Evolutionary conservation across 2,113 vertebrate genomes (phyloP).

Genomic region (Crocuta crocuta): DNA sequence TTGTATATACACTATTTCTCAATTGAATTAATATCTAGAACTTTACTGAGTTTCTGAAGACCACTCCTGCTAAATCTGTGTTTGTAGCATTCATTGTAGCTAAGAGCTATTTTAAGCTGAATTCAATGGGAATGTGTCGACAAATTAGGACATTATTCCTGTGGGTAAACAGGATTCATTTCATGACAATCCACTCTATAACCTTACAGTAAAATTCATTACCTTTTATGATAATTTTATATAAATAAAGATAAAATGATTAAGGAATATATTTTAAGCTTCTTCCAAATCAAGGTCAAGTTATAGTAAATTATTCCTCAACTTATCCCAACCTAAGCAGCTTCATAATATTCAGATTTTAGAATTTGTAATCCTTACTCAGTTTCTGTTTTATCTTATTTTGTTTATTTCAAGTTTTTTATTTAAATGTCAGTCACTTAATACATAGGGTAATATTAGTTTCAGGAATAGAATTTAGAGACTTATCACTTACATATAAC

Average conservation of each 20-base stretch:
- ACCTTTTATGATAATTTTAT: slow-evolving; percentile 44
- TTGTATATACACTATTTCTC: background rate
- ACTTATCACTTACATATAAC: background rate
- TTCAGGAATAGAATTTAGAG: background rate
- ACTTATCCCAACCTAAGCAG: background rate
- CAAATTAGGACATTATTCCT: slow-evolving; percentile 73
- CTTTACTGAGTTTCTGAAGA: slow-evolving; percentile 22
- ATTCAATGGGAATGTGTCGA: slow-evolving; percentile 53
- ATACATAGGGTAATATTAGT: background rate
- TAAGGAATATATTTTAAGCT: slow-evolving; percentile 57
- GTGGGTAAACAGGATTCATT: slow-evolving; percentile 64
- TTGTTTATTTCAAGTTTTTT: background rate
- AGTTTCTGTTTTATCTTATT: background rate
- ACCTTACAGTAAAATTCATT: slow-evolving; percentile 71
- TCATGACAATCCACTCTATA: slow-evolving; percentile 56
- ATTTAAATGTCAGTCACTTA: background rate
- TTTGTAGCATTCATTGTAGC: slow-evolving; percentile 16
- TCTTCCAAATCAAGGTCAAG: slow-evolving; percentile 58
- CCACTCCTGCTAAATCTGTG: background rate
- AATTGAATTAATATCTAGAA: slow-evolving; percentile 10
- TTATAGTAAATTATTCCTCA: slow-evolving; percentile 45
- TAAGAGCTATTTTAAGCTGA: slow-evolving; percentile 63
- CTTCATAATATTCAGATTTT: slow-evolving; percentile 17
- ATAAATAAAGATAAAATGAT: slow-evolving; percentile 54
- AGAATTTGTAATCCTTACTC: background rate